These are phyloP conservation scores for Eurystomus glaucurus DNA, from an alignment of 2,797 vertebrate genomes.

Conservation along the genomic window DNA sequence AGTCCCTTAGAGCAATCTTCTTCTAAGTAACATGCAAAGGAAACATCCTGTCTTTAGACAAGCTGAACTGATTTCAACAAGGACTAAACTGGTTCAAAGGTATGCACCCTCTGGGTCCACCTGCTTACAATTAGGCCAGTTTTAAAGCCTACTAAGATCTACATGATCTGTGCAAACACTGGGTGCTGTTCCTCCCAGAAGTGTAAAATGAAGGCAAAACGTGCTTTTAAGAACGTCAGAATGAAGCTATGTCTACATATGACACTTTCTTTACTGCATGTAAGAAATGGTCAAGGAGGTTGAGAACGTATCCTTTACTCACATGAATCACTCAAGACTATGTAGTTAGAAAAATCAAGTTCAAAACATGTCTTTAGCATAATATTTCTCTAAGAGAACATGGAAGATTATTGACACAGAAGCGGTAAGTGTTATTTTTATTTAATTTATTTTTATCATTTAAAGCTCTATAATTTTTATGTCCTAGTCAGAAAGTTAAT, in stretches of 20 bases:
- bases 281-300: background rate
- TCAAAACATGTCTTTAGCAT: background rate
- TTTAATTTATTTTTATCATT: background rate
- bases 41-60: background rate
- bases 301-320: background rate
- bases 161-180: background rate
- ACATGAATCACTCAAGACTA: background rate
- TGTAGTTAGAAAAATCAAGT: background rate
- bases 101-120: background rate
- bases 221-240: background rate
- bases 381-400: background rate
- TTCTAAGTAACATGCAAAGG: background rate
- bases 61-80: background rate
- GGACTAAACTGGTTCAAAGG: background rate
- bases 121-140: background rate
- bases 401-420: background rate
- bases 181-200: background rate
- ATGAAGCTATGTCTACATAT: background rate
- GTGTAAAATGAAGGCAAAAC: background rate
- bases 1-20: background rate
- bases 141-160: background rate
- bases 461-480: background rate
- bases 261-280: background rate
- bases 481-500: background rate
- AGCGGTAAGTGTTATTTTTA: background rate